phyloP scores from a whole-genome alignment of 2,113 vertebrate species.

The Malurus cyaneus region DNA sequence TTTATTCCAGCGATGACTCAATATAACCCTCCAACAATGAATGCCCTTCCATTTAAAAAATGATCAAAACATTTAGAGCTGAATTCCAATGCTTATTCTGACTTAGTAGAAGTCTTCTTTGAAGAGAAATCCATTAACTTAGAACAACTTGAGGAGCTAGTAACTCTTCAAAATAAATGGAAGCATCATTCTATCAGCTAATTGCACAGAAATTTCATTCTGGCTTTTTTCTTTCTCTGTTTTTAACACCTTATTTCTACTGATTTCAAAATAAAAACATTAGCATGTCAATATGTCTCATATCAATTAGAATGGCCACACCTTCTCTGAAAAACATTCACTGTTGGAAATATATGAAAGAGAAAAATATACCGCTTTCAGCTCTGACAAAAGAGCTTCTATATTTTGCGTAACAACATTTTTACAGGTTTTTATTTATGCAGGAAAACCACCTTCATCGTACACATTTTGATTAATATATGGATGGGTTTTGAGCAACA shows the following conservation, averaged over 20 bases:
- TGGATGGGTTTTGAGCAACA: not conserved
- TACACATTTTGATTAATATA: not conserved
- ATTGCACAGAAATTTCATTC: not conserved
- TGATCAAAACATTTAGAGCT: not conserved
- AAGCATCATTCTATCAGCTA: not conserved
- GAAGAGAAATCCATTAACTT: not conserved
- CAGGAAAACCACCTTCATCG: not conserved
- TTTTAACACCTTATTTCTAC: not conserved
- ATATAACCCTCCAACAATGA: constrained; percentile 19
- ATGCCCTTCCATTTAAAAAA: constrained; percentile 10
- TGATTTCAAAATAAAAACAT: not conserved
- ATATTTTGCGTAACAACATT: not conserved
- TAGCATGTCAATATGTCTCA: not conserved
- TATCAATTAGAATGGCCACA: not conserved
- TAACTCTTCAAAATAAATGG: not conserved
- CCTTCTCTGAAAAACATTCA: not conserved
- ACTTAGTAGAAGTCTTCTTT: not conserved
- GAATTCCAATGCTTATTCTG: not conserved
- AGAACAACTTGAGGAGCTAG: not conserved
- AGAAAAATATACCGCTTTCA: not conserved
- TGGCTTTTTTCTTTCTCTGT: not conserved
- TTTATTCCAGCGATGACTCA: constrained; percentile 8
- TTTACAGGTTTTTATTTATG: not conserved
- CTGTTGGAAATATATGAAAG: not conserved
- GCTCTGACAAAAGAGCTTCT: not conserved